Evolutionary conservation across 2,888 invertebrate genomes (phyloP).

Genomic region (Charanyca ferruginea): DNA sequence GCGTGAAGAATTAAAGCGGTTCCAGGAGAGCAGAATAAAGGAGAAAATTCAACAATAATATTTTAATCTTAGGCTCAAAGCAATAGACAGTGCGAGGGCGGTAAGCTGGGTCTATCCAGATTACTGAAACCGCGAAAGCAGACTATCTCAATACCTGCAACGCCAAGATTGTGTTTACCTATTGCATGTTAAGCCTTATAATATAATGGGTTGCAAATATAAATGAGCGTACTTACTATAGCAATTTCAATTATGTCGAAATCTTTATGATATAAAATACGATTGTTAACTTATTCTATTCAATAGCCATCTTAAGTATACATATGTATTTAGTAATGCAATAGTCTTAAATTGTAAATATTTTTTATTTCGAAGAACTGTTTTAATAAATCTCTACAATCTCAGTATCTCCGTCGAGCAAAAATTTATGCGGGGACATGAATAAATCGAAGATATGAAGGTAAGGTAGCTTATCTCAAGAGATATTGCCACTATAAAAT

Average conservation of each 20-base stretch:
- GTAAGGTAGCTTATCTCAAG: constrained; percentile 83
- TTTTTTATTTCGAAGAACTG: constrained; percentile 34
- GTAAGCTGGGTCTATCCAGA: constrained; percentile 68
- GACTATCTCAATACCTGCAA: constrained; percentile 51
- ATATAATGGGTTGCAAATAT: not conserved
- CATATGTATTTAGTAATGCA: constrained; percentile 14
- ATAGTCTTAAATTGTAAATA: constrained; percentile 18
- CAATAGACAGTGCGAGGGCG: constrained; percentile 51
- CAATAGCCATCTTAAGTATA: not conserved
- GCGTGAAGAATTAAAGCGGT: constrained; percentile 37
- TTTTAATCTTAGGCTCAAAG: constrained; percentile 58
- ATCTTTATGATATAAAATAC: not conserved
- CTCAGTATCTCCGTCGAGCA: constrained; percentile 72
- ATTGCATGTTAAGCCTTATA: not conserved
- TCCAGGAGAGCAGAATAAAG: constrained; percentile 36
- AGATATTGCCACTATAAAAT: constrained; percentile 86
- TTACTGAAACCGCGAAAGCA: constrained; percentile 63
- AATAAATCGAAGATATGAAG: constrained; percentile 88
- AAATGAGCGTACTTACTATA: not conserved
- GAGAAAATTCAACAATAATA: constrained; percentile 51
- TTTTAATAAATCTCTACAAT: constrained; percentile 52
- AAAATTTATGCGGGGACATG: constrained; percentile 87
- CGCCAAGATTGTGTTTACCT: constrained; percentile 40
- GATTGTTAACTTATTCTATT: not conserved
- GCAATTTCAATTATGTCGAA: not conserved